Evolutionary conservation across 2,888 invertebrate genomes (phyloP).

Genomic region (Dasypogon diadema): DNA sequence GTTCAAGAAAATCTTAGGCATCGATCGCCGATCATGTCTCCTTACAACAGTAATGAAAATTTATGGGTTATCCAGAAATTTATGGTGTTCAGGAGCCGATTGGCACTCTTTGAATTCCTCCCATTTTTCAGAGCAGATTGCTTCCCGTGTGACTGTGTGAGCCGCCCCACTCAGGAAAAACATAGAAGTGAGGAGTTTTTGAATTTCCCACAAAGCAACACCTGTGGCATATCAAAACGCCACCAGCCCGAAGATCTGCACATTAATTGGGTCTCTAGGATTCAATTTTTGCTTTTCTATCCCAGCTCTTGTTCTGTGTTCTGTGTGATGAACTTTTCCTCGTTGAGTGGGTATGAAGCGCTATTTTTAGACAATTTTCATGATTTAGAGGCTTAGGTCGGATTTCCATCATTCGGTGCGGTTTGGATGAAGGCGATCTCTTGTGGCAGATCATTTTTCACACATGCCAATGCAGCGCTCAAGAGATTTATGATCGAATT

Average conservation of each 20-base stretch:
- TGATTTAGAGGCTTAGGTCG: conserved; percentile 26
- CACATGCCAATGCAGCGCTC: conserved; percentile 28
- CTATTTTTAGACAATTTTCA: conserved; percentile 21
- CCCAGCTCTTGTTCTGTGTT: neutral
- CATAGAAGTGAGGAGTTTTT: neutral
- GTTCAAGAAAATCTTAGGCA: neutral
- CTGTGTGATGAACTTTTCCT: neutral
- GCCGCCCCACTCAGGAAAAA: neutral
- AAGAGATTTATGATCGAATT: conserved; percentile 33
- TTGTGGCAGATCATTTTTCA: conserved; percentile 48
- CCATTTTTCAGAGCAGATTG: neutral
- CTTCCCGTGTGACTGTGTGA: too few relatives aligned
- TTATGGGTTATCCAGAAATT: neutral
- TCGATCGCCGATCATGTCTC: neutral
- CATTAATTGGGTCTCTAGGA: neutral
- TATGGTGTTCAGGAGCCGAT: neutral
- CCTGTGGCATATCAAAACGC: neutral
- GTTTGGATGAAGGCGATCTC: conserved; percentile 10
- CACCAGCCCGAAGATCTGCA: neutral
- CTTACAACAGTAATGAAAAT: conserved; percentile 4
- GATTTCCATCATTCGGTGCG: conserved; percentile 23
- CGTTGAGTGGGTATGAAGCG: neutral
- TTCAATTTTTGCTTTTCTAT: neutral
- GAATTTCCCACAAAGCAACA: neutral
- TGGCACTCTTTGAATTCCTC: neutral